Evolutionary conservation across 2,888 invertebrate species (phyloP).

Genomic region (Phorcus lineatus): DNA sequence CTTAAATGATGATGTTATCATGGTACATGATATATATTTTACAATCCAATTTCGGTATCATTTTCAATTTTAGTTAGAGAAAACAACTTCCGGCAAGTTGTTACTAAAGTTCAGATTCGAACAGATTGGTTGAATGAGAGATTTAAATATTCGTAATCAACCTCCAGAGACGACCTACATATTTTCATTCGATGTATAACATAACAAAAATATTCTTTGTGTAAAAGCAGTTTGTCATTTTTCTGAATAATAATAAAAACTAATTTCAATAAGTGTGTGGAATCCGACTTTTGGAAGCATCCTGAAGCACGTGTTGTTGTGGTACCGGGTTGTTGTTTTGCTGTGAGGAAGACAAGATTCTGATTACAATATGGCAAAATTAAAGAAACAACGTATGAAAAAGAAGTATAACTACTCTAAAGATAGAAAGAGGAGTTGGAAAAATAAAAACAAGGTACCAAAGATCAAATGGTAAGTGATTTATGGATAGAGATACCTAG

Average conservation of each 20-base stretch:
- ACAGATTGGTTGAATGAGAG: neutral
- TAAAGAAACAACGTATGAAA: slow-evolving; percentile 49
- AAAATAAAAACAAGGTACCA: slow-evolving; percentile 63
- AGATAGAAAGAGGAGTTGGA: slow-evolving; percentile 62
- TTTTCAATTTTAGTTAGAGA: too few species aligned
- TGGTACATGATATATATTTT: too few species aligned
- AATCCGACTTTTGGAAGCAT: neutral
- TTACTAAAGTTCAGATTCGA: neutral
- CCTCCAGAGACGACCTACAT: too few species aligned
- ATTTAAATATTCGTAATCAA: too few species aligned
- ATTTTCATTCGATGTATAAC: too few species aligned
- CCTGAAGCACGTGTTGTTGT: neutral
- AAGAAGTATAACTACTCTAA: slow-evolving; percentile 60
- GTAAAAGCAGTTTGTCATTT: too few species aligned
- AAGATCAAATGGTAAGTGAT: slow-evolving; percentile 61
- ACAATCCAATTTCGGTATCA: too few species aligned
- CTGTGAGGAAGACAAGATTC: neutral
- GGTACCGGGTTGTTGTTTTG: too few species aligned
- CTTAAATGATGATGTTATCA: too few species aligned
- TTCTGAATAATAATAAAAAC: too few species aligned
- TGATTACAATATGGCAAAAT: slow-evolving; percentile 53
- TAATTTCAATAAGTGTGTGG: too few species aligned
- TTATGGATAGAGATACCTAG: neutral
- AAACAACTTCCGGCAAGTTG: neutral
- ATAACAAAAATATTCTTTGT: too few species aligned